Base-by-base conservation (phyloP, 2,888 invertebrate genomes). In the Oconnorella tubifera region DNA sequence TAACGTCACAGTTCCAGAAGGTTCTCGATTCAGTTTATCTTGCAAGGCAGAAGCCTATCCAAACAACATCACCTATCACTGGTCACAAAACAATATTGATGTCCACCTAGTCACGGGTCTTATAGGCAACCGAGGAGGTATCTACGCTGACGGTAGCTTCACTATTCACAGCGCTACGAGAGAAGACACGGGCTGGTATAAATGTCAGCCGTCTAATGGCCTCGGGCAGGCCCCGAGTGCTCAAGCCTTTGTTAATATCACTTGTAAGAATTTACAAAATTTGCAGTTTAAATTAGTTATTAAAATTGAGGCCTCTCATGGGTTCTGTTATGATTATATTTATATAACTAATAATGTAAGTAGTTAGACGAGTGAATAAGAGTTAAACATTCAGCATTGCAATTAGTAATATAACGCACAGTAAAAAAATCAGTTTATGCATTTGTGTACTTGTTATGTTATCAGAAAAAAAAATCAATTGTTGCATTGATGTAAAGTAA, bases 151-250 rank as follows among this genome's bases (percentile, higher is more conserved):
- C 51, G 95, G 95, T 33, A 91, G 92, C 66, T 87, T 97, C 72
- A 89, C 94, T 77, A 92, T 97, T 80, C 92, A 92, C 82, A 93
- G 93, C 6, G 92, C 94, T 66, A 90, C 90, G 73, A 92, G 95
- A 33, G 93, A 94, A 79, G 97, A 97, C 84, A 90, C 92, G 64
- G 97, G 96, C 50, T 91, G 91, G 84, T 97, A 95, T 83, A 88
- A 92, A 69, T 97, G 97, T 84, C 92, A 94, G 83, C 95, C 96
- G 71, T 92, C 91, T 82, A 97, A 97, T 83, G 96, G 96, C 68
- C 94, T 96, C 76, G 96, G 96, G 33, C 91, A 92, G 78, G 93
- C 95, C 59, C 94, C 94, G 83, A 91, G 91, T 78, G 95, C 96
- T 73, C 90, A 91, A 71, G 96, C 96, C 77, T 95, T 91, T 85